Percentiles rank a stretch among this genome's conserved stretches.
These are phyloP conservation scores for Apodemia mormo DNA, from an alignment of 2,888 invertebrate genomes.

Conservation along the genomic window DNA sequence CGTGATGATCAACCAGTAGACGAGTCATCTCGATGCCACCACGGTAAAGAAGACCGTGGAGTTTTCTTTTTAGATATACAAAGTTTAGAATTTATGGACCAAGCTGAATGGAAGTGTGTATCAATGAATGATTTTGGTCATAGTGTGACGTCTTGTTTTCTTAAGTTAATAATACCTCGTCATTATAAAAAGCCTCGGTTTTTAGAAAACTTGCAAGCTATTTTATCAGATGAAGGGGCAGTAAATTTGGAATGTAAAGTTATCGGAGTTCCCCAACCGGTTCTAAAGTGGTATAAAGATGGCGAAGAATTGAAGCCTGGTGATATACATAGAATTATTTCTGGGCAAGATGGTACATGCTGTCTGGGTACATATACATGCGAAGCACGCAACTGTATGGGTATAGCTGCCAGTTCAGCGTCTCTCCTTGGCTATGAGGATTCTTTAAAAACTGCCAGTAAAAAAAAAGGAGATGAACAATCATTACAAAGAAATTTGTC, in stretches of 20 bases:
- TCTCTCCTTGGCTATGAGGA: conserved; percentile 94
- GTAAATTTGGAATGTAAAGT: conserved; percentile 96
- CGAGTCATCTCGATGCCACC: conserved; percentile 84
- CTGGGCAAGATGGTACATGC: conserved; percentile 94
- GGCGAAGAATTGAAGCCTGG: conserved; percentile 94
- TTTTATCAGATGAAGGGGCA: conserved; percentile 93
- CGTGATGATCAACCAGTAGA: conserved; percentile 91
- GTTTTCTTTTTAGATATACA: conserved; percentile 87
- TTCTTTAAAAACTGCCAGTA: conserved; percentile 79
- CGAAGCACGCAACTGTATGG: conserved; percentile 95
- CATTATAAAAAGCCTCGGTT: conserved; percentile 95
- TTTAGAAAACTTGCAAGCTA: conserved; percentile 91
- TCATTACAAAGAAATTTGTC: conserved; percentile 88
- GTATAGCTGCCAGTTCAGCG: conserved; percentile 92
- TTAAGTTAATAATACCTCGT: conserved; percentile 91
- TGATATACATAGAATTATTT: conserved; percentile 94
- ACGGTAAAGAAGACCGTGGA: conserved; percentile 86
- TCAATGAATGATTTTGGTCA: conserved; percentile 94
- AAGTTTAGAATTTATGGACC: conserved; percentile 90
- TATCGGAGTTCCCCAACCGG: conserved; percentile 94
- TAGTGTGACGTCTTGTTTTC: conserved; percentile 92
- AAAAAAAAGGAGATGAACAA: conserved; percentile 76
- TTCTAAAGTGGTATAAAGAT: conserved; percentile 96
- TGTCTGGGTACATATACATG: conserved; percentile 95
- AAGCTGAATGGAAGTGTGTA: conserved; percentile 96